Evolutionary conservation across 2,113 vertebrate species (phyloP).

Genomic region (Crotalus horridus): DNA sequence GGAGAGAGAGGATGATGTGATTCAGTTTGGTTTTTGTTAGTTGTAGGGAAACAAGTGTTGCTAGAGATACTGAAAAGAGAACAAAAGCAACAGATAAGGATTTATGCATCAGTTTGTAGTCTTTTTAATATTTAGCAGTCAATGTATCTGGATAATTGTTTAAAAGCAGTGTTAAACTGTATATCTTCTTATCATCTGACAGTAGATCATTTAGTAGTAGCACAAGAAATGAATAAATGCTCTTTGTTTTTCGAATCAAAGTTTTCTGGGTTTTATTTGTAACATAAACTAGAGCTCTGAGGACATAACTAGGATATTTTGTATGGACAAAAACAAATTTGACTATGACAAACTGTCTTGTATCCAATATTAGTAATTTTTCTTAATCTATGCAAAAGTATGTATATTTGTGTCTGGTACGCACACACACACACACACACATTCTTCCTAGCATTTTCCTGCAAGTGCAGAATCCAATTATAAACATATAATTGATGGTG

Average conservation of each 20-base stretch:
- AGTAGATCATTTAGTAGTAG: slow-evolving; percentile 52
- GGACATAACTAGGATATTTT: neutral
- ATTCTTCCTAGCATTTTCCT: too few species aligned
- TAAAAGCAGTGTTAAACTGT: slow-evolving; percentile 57
- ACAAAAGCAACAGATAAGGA: slow-evolving; percentile 46
- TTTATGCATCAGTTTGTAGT: slow-evolving; percentile 57
- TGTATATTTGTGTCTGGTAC: neutral
- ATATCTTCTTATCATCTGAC: slow-evolving; percentile 52
- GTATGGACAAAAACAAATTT: neutral
- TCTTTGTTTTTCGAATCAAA: slow-evolving; percentile 1
- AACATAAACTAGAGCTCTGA: neutral
- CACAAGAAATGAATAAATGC: slow-evolving; percentile 42
- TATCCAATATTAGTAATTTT: slow-evolving; percentile 16
- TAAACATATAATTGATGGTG: neutral
- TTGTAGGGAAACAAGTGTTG: slow-evolving; percentile 16
- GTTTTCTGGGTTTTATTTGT: neutral
- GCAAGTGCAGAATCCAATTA: too few species aligned
- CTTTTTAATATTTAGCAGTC: slow-evolving; percentile 47
- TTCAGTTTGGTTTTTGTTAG: slow-evolving; percentile 14
- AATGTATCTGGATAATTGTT: slow-evolving; percentile 25
- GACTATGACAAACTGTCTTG: slow-evolving; percentile 29
- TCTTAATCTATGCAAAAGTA: neutral
- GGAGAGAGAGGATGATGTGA: neutral
- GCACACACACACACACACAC: too few species aligned
- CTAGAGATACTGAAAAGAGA: neutral